Evolutionary conservation across 2,888 invertebrate species (phyloP).

Genomic region (Onthophagus sagittarius): DNA sequence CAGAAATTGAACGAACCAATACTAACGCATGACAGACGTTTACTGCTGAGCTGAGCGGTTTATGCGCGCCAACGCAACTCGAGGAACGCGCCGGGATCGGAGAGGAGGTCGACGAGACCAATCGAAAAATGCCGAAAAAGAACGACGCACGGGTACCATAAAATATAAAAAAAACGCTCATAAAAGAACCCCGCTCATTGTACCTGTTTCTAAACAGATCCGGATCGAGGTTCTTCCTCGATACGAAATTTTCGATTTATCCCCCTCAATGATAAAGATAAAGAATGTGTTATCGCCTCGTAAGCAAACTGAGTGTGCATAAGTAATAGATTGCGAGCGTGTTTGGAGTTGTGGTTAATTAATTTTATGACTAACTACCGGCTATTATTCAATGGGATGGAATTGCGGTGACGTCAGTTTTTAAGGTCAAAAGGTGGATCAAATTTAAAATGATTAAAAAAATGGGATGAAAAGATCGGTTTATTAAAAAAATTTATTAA

Average conservation of each 20-base stretch:
- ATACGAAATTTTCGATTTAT: background rate
- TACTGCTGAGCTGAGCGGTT: background rate
- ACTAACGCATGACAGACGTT: background rate
- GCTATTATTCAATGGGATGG: background rate
- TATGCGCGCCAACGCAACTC: constrained; percentile 40
- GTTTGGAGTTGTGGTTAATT: background rate
- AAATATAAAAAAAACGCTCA: background rate
- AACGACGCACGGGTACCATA: constrained; percentile 26
- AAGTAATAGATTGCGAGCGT: background rate
- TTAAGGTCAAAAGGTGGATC: background rate
- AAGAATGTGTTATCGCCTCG: background rate
- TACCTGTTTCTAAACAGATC: background rate
- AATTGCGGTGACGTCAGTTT: background rate
- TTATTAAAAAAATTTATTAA: too few relatives aligned
- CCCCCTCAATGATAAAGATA: background rate
- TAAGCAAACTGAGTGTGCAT: background rate
- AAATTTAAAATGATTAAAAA: background rate
- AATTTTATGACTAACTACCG: background rate
- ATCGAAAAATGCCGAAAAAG: constrained; percentile 36
- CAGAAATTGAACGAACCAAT: background rate
- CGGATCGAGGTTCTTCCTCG: background rate
- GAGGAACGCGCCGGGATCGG: too few relatives aligned
- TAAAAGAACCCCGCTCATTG: background rate
- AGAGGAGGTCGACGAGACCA: constrained; percentile 29
- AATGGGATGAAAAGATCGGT: background rate